Conservation (phyloP, 2,888 invertebrate genomes). For the Himalopsyche anomala region DNA sequence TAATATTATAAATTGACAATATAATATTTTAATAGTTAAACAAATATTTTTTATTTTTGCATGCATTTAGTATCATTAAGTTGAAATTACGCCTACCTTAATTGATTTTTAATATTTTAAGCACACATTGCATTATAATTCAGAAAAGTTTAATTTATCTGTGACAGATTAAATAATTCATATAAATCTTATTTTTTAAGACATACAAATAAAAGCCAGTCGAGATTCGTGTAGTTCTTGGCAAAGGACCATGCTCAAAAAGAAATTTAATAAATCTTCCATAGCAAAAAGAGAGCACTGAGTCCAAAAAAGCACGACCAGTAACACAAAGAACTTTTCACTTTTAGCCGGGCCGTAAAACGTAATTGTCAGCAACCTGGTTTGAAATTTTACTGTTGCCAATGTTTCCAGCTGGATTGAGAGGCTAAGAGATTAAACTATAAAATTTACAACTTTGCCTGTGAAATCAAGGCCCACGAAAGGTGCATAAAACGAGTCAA, state of each 20-base stretch:
- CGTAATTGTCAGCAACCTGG: constrained; percentile 48
- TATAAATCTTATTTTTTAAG: too few species aligned
- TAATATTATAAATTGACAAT: too few species aligned
- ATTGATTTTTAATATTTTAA: too few species aligned
- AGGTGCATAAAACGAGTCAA: constrained; percentile 48
- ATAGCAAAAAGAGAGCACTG: constrained; percentile 9
- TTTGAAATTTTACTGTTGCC: constrained; percentile 47
- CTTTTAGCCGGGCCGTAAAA: constrained; percentile 46
- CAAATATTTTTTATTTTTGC: too few species aligned
- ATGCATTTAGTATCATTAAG: too few species aligned
- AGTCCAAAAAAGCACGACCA: constrained; percentile 11
- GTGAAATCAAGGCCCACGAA: constrained; percentile 51
- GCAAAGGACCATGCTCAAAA: background rate
- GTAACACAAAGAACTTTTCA: constrained; percentile 46
- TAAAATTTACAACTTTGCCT: constrained; percentile 50
- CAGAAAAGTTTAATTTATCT: background rate
- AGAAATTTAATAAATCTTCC: constrained; percentile 28
- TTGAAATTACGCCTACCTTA: too few species aligned
- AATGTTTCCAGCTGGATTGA: constrained; percentile 31
- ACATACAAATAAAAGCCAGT: too few species aligned
- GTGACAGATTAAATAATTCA: background rate
- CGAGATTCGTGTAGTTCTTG: background rate
- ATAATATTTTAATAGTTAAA: too few species aligned
- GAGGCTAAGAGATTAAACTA: constrained; percentile 45
- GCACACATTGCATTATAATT: too few species aligned